phyloP scores from a whole-genome alignment of 2,113 vertebrate genomes.

The Melanocharis versteri region DNA sequence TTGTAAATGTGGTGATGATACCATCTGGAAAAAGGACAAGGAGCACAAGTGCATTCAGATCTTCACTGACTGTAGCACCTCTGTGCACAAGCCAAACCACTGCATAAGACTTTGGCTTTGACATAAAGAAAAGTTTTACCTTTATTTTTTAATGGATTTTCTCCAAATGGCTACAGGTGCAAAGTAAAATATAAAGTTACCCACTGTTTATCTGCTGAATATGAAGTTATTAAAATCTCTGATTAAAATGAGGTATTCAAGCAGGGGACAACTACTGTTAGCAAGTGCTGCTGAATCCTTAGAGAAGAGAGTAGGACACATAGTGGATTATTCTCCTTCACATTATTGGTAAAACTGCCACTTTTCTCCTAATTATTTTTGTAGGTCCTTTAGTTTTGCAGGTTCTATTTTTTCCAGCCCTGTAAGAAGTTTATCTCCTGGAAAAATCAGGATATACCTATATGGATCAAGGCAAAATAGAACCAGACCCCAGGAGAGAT shows the following conservation, averaged over 20 bases:
- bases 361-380: not conserved
- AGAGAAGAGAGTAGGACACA: not conserved
- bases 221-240: not conserved
- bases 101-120: not conserved
- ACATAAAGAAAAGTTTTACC: not conserved
- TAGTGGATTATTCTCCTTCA: not conserved
- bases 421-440: not conserved
- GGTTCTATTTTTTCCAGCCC: not conserved
- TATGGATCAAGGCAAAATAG: not conserved
- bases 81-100: not conserved
- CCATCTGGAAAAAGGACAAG: not conserved
- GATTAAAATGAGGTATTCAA: not conserved
- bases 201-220: not conserved
- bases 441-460: not conserved
- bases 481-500: not conserved
- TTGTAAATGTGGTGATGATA: not conserved
- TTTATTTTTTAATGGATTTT: not conserved
- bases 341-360: not conserved
- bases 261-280: not conserved
- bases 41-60: not conserved
- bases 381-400: not conserved
- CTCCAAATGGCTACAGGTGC: not conserved
- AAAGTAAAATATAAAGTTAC: not conserved
- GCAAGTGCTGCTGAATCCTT: not conserved
- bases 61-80: not conserved